Conservation (phyloP, 2,888 invertebrate genomes). For the Caenorhabditis macrosperma region DNA sequence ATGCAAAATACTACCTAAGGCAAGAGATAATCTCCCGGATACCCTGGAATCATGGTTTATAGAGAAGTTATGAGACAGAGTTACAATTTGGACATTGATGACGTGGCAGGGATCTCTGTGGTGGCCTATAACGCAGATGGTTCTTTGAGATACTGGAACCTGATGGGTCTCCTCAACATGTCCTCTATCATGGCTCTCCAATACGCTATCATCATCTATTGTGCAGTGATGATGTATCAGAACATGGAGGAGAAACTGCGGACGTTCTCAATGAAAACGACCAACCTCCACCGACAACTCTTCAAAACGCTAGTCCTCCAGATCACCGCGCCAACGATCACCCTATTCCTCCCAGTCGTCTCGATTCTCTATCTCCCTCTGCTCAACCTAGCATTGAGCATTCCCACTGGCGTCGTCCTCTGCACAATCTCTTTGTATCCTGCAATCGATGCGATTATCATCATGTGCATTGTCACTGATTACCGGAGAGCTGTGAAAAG, state of each 20-base stretch:
- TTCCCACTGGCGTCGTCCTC: constrained; percentile 10
- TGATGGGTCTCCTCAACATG: constrained; percentile 12
- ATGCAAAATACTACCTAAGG: background rate
- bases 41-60: background rate
- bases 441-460: constrained; percentile 28
- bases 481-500: constrained; percentile 13
- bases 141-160: constrained; percentile 5
- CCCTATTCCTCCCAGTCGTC: constrained; percentile 11
- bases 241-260: constrained; percentile 15
- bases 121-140: background rate
- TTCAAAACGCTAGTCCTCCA: constrained; percentile 24
- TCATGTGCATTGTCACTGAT: constrained; percentile 28
- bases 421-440: constrained; percentile 25
- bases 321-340: constrained; percentile 13
- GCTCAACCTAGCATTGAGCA: constrained; percentile 5
- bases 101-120: constrained; percentile 8
- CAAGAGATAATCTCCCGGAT: too few relatives aligned
- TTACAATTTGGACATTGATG: constrained; percentile 12
- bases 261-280: background rate
- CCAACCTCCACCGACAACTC: constrained; percentile 8
- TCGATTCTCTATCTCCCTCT: constrained; percentile 16
- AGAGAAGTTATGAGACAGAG: background rate
- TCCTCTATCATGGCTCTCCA: constrained; percentile 11
- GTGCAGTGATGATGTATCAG: constrained; percentile 21
- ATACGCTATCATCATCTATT: constrained; percentile 22